Percentiles rank a stretch among this genome's conserved stretches.
phyloP scores from a whole-genome alignment of 2,113 vertebrate species.

The Peromyscus leucopus region DNA sequence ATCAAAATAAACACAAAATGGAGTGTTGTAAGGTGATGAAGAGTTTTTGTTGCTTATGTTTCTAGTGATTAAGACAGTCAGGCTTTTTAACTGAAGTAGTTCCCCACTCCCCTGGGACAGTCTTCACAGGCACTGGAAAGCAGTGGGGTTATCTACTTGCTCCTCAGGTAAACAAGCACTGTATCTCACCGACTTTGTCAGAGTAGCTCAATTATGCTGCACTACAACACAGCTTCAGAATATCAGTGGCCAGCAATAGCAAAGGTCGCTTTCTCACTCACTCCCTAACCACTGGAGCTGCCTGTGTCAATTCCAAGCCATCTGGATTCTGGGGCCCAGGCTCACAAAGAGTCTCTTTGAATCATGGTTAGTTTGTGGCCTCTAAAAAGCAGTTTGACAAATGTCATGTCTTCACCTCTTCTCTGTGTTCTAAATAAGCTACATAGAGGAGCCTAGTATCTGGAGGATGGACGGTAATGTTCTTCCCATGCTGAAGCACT shows the following conservation, averaged over 20 bases:
- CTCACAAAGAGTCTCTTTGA: neutral
- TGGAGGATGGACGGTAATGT: neutral
- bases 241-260: neutral
- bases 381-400: neutral
- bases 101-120: neutral
- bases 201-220: neutral
- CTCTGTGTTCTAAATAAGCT: neutral
- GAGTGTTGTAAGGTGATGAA: neutral
- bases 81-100: neutral
- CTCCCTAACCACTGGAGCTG: neutral
- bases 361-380: neutral
- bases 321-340: neutral
- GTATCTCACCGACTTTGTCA: neutral
- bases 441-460: neutral
- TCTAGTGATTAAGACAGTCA: neutral
- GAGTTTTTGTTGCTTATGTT: neutral
- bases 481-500: neutral
- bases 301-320: neutral
- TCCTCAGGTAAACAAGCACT: neutral
- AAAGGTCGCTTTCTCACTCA: neutral
- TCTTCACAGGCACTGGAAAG: neutral
- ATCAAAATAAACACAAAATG: conserved; percentile 17
- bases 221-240: neutral
- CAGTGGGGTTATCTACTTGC: neutral
- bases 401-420: neutral